phyloP scores from a whole-genome alignment of 2,797 vertebrate species.

The Rhinatrema bivittatum region DNA sequence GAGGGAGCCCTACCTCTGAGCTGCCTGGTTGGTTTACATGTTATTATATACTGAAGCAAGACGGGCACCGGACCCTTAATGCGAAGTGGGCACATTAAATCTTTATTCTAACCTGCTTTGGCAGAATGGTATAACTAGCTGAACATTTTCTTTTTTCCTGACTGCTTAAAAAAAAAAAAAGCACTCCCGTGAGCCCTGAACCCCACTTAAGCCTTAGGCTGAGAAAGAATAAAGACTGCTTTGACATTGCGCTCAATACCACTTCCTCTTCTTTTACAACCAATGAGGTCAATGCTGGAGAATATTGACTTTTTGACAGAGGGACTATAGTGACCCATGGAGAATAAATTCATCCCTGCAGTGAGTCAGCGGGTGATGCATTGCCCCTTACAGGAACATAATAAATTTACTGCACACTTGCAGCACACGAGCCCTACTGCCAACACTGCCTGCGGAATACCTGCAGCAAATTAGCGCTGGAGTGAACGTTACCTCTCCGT shows the following conservation, averaged over 20 bases:
- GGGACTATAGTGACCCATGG: too few relatives aligned
- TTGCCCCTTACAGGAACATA: too few relatives aligned
- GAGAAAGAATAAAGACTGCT: conserved; percentile 13
- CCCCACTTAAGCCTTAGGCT: conserved; percentile 16
- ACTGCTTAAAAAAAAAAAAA: conserved; percentile 53
- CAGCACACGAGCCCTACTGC: too few relatives aligned
- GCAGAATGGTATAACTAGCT: conserved; percentile 51
- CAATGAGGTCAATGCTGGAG: too few relatives aligned
- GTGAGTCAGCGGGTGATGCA: too few relatives aligned
- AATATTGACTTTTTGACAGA: too few relatives aligned
- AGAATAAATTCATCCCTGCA: too few relatives aligned
- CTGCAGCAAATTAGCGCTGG: too few relatives aligned
- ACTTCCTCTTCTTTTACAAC: conserved; percentile 13
- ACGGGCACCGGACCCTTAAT: conserved; percentile 43
- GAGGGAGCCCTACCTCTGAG: conserved; percentile 54
- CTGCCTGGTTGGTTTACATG: conserved; percentile 55
- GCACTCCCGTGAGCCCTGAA: conserved; percentile 46
- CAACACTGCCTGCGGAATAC: too few relatives aligned
- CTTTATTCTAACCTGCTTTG: conserved; percentile 59
- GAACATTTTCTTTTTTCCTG: conserved; percentile 58
- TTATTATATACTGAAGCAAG: conserved; percentile 53
- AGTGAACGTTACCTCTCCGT: too few relatives aligned
- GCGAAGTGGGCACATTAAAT: conserved; percentile 54
- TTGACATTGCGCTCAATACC: conserved; percentile 17
- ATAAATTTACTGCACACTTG: too few relatives aligned